Evolutionary conservation across 2,797 vertebrate species (phyloP), one percentile per base, ranked within the genome.

Genomic region (Spinus pinus): DNA sequence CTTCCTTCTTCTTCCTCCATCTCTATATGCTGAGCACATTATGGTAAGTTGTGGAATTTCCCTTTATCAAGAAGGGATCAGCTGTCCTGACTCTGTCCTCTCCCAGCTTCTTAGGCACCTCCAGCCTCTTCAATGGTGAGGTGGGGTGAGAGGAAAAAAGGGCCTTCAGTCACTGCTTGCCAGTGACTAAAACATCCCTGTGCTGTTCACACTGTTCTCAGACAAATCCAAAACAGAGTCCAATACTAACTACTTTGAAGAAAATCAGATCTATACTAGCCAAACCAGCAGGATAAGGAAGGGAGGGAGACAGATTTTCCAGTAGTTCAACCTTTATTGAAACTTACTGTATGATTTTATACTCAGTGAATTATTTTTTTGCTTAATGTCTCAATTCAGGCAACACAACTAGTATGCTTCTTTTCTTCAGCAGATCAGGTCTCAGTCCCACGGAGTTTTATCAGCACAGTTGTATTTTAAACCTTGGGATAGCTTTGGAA

Each of bases 11-110:
- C 11, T 46, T 69, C 25, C n/a, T 27, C 33, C 30, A 46, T 23
- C 30, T 50, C 37, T 50, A 9, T 23, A 44, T 23, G 10, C 24
- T 0, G 0, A 57, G 22, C 9, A 18, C 6, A 2, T 4, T 56
- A 13, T 19, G 6, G 2, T 15, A 14, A 31, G 5, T 3, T 51
- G 41, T 44, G 25, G 44, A 31, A 64, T 24, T 31, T 41, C 56
- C 56, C 37, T 74, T 27, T 35, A 22, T 21, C 20, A 11, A 28
- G 30, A 9, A 9, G 14, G 22, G 6, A 9, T 51, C 56, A 74
- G 30, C 25, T 74, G 37, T 62, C 22, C 33, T 42, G 22, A 21
- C 14, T 61, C 42, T 27, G n/a, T 62, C 33, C 53, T n/a, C 21
- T n/a, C 10, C n/a, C 37, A 39, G 0, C 15, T 35, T 51, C 75